Conservation (phyloP, 2,113 vertebrate species). For the Vulpes lagopus region DNA sequence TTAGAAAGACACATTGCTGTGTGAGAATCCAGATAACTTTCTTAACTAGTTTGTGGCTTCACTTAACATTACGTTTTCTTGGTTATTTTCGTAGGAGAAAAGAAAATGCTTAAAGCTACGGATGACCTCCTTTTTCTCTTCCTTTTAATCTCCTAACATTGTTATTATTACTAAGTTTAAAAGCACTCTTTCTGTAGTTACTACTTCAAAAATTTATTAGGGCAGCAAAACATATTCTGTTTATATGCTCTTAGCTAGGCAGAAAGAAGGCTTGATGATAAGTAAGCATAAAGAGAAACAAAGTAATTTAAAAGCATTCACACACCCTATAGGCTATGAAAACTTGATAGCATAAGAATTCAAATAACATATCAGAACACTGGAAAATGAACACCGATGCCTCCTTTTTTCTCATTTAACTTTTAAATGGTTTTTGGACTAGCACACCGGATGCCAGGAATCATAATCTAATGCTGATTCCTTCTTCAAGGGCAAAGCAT, state of each 20-base stretch:
- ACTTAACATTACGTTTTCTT: neutral
- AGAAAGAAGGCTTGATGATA: neutral
- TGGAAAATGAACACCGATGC: neutral
- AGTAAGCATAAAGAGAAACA: neutral
- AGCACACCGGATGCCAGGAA: neutral
- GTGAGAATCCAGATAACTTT: neutral
- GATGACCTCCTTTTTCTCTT: neutral
- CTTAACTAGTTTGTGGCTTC: neutral
- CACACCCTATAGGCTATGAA: neutral
- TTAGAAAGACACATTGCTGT: neutral
- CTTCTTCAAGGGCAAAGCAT: slow-evolving; percentile 9
- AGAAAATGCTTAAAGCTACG: neutral
- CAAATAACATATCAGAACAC: neutral
- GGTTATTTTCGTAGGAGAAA: slow-evolving; percentile 45
- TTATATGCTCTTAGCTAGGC: neutral
- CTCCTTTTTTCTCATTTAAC: neutral
- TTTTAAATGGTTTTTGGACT: neutral
- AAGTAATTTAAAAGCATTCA: neutral
- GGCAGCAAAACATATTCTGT: neutral
- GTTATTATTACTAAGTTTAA: neutral
- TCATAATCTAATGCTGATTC: neutral
- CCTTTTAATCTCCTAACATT: neutral
- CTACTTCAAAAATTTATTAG: neutral
- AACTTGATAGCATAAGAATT: neutral
- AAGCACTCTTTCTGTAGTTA: neutral